Evolutionary conservation across 2,888 invertebrate species (phyloP), one percentile per base, ranked within the genome.

Genomic region (Hirtodrosophila confusa): DNA sequence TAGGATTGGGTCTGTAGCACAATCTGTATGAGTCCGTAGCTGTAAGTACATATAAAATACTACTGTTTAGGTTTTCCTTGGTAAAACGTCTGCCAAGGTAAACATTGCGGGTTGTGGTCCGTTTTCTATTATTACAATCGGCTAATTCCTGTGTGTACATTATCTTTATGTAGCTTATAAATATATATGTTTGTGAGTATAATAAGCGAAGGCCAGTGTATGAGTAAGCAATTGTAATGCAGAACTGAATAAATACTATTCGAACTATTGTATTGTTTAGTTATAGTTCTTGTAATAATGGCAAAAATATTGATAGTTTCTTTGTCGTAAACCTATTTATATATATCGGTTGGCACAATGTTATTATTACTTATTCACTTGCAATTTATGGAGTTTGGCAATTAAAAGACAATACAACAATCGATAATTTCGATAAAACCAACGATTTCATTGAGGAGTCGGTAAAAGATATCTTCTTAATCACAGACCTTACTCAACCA

Each of bases 81-180:
- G n/a, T 29, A 37, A 47, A 47, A 33, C 66, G 33, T 31, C 41
- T 31, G 48, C 33, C 51, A 67, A 60, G 67, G 67, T 60, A 68
- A 67, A 67, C 49, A 53, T 45, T 60, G 37, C 41, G 29, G 37
- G 10, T 29, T 66, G 24, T 24, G 40, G 27, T 35, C 9, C 47
- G n/a, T 23, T 37, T 29, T 27, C 48, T n/a, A 48, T 43, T 37
- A 35, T 37, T 37, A 37, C 35, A 51, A 49, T 27, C 48, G 36
- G 10, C 7, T 12, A 43, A 24, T 57, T 17, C 12, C 12, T 17
- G 35, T 58, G 31, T 36, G 24, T 37, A 33, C 10, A 27, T 17
- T 33, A 47, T 45, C 17, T 50, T 10, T 31, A 31, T 8, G 9
- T 6, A 31, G 9, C 3, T 3, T 31, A 31, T 31, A 31, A 17